Base-by-base conservation (phyloP, 1,140 invertebrate genomes). In the Leptestheria dahalacensis region DNA sequence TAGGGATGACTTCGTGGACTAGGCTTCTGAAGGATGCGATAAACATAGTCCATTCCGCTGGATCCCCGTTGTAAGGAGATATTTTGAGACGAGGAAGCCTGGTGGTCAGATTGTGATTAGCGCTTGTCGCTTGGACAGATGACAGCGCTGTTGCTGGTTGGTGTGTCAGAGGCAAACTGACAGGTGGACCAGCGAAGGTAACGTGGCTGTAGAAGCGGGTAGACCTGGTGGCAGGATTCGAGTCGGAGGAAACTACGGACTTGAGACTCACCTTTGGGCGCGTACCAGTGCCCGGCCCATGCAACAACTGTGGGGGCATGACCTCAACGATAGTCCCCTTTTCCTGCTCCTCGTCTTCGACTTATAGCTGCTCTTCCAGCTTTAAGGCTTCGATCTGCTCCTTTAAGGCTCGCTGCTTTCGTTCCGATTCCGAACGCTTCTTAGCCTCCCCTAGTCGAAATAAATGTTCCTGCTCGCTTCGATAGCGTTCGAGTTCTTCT, bases 11-110 rank as follows among this genome's bases (percentile, higher is more conserved):
- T 10, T 59, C 57, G 24, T 59, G 57, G n/a, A 49, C 28, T 20
- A 59, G 29, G 6, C 33, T 24, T 25, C 48, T 48, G 24, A 59
- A 59, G 18, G 26, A 25, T 9, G 33, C 29, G 23, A 59, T 48
- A 47, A 59, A 59, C 47, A 59, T 59, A 15, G 46, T 41, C 57
- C 57, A 59, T 12, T 59, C 11, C 15, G 41, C 24, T 21, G 57
- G 57, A 20, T 59, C 28, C 12, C 57, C 57, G 12, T 49, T 20
- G 46, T 49, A 59, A 10, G 18, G 33, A 6, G 18, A 21, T 10
- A 47, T 33, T 21, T 57, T 48, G 29, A 57, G 23, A 6, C 47
- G 2, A 21, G 56, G 56, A 1, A 33, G 56, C 25, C 26, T 41
- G 21, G 21, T 21, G n/a, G 23, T 21, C 1, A n/a, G 15, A 15